phyloP scores from a whole-genome alignment of 2,113 vertebrate species.

The Podilymbus podiceps region DNA sequence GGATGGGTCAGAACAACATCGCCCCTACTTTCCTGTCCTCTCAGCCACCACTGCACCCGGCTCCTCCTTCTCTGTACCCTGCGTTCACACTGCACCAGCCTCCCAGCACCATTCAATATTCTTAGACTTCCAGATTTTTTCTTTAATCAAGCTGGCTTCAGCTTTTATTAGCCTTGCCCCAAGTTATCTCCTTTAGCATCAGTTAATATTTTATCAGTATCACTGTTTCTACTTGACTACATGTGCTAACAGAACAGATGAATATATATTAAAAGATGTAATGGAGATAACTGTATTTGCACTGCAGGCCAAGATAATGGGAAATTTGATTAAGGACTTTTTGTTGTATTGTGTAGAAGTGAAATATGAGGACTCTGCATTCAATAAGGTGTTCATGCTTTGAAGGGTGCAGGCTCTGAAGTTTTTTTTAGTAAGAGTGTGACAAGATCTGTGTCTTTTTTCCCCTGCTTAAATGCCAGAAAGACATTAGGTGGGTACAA shows the following conservation, averaged over 20 bases:
- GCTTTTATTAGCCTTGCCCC: background rate
- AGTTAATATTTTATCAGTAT: background rate
- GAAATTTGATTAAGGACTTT: background rate
- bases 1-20: background rate
- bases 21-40: background rate
- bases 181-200: background rate
- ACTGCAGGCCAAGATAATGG: background rate
- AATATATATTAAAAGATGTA: conserved; percentile 42
- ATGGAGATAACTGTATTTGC: background rate
- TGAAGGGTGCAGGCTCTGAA: background rate
- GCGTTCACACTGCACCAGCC: accelerated
- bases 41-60: background rate
- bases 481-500: background rate
- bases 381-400: background rate
- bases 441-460: background rate
- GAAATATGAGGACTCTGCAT: background rate
- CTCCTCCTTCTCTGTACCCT: background rate
- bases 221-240: background rate
- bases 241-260: background rate
- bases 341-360: background rate
- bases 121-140: background rate
- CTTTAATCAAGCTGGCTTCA: background rate
- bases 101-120: background rate
- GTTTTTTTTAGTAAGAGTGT: background rate
- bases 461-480: background rate